Base-by-base conservation (phyloP, 2,888 invertebrate species). In the Cyclophora albipunctata region DNA sequence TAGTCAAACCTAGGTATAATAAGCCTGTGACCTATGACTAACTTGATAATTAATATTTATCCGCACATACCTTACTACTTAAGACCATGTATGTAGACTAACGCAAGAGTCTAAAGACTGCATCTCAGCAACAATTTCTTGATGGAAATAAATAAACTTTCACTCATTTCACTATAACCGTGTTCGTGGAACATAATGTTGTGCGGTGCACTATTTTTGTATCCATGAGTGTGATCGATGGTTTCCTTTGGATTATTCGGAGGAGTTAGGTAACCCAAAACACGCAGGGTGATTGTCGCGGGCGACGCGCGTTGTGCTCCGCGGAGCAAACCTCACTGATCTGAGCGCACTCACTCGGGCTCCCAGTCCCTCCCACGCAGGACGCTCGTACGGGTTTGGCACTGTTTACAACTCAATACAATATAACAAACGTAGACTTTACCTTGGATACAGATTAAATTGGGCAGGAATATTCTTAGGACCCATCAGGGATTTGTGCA, bases 81-180 rank as follows among this genome's bases (percentile, higher is more conserved):
- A 73, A 71, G 72, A 73, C 78, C 85, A 85, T 85, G 78, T 76
- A 85, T 85, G 78, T 76, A 84, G 76, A 67, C 69, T 65, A 68
- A 54, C 74, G 20, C 75, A 80, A 72, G 77, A 78, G 71, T 81
- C 66, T 69, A 74, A 75, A 75, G 74, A 76, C 82, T 76, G 78
- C 86, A 86, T 86, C 78, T 83, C 84, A 79, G 64, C 68, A 65
- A 66, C 20, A 20, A 68, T 69, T 65, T 5, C 71, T 63, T 67
- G 70, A 71, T 74, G 75, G 76, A 78, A 79, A 78, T 73, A 77
- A 78, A 78, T 74, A 64, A 72, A 83, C 84, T 84, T 81, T 84
- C 80, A 80, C 78, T 63, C 66, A 65, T 69, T 69, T 73, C 76
- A 80, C 80, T 70, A 69, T 55, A 5, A 37, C 5, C 48, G 58